These are phyloP conservation scores for Antheraea pernyi DNA, from an alignment of 1,140 invertebrate species.

Conservation along the genomic window DNA sequence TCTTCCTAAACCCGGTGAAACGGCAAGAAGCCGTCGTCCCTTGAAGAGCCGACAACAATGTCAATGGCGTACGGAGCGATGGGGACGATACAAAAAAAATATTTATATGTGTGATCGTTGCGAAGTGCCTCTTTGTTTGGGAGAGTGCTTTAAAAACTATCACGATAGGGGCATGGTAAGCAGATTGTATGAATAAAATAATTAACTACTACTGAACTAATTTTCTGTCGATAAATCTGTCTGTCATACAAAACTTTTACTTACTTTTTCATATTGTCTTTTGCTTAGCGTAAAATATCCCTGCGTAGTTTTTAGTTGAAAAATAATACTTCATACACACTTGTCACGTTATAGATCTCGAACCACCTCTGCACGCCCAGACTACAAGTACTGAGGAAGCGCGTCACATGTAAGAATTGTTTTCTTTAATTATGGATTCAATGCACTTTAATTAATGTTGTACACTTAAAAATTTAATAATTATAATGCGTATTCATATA, in stretches of 20 bases:
- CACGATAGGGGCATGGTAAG: not conserved
- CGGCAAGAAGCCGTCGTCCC: too few relatives aligned
- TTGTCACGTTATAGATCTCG: too few relatives aligned
- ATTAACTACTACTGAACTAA: not conserved
- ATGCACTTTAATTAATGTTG: too few relatives aligned
- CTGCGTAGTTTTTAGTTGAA: constrained; percentile 2
- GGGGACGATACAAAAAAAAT: not conserved
- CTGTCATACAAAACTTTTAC: not conserved
- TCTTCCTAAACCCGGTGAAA: too few relatives aligned
- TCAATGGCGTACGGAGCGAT: not conserved
- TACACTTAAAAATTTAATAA: too few relatives aligned
- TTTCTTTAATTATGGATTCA: too few relatives aligned
- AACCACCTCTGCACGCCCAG: too few relatives aligned
- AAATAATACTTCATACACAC: too few relatives aligned
- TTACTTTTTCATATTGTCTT: not conserved
- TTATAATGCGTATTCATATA: too few relatives aligned
- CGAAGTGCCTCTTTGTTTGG: not conserved
- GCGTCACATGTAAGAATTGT: too few relatives aligned
- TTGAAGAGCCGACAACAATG: not conserved
- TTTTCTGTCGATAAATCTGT: not conserved
- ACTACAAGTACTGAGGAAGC: too few relatives aligned
- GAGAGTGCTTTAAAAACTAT: not conserved
- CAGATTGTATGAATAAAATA: not conserved
- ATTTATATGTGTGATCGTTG: not conserved
- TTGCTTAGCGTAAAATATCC: not conserved